phyloP scores from a whole-genome alignment of 35 echinoderm and acorn worm species.

The Stichopus chloronotus region DNA sequence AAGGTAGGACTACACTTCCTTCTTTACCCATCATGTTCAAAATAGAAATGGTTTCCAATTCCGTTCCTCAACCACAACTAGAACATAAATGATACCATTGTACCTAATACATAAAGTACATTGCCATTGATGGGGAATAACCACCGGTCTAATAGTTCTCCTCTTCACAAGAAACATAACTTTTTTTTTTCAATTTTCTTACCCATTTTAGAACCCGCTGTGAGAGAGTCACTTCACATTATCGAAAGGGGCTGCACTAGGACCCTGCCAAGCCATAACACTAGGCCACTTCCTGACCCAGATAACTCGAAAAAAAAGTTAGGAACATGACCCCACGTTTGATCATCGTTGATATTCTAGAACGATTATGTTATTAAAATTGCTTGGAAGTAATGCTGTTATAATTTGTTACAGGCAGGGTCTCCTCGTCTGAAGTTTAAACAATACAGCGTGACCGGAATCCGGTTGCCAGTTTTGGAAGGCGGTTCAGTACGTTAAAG shows the following conservation, averaged over 20 bases:
- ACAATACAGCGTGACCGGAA: constrained; percentile 1
- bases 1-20: not conserved
- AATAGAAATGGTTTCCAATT: constrained; percentile 28
- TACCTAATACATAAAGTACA: constrained; percentile 19
- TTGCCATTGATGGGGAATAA: not conserved
- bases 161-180: not conserved
- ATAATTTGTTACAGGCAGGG: constrained; percentile 38
- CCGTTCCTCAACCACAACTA: constrained; percentile 24
- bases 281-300: constrained; percentile 43
- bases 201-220: constrained; percentile 27
- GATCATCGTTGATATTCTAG: constrained; percentile 42
- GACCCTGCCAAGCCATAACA: constrained; percentile 29
- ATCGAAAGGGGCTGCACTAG: not conserved
- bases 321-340: constrained; percentile 19
- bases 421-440: not conserved
- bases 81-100: constrained; percentile 56
- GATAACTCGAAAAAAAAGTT: not conserved
- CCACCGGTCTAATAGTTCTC: not conserved
- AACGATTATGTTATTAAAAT: constrained; percentile 50
- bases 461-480: not conserved
- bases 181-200: not conserved
- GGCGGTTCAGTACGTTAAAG: not conserved
- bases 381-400: constrained; percentile 18
- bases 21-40: constrained; percentile 41
- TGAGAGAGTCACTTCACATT: constrained; percentile 32